Evolutionary conservation across 2,888 invertebrate genomes (phyloP).

Genomic region (Calliopum simillimum): DNA sequence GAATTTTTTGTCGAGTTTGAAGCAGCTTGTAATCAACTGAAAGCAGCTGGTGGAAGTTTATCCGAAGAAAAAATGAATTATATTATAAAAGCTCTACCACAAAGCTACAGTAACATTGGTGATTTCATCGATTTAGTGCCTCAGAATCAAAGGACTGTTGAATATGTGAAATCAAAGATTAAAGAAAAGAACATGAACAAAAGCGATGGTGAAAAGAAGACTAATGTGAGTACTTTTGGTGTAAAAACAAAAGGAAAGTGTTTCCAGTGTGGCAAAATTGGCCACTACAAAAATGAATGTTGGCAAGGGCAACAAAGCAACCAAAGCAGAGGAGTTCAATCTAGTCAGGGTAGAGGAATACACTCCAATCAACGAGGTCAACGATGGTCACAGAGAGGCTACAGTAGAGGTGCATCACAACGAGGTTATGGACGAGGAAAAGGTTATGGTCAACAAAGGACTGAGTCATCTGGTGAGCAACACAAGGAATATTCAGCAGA

Average conservation of each 20-base stretch:
- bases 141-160: constrained; percentile 13
- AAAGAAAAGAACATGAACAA: constrained; percentile 11
- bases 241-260: constrained; percentile 21
- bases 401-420: not conserved
- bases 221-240: constrained; percentile 15
- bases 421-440: constrained; percentile 16
- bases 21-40: constrained; percentile 13
- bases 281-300: constrained; percentile 19
- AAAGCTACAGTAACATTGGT: constrained; percentile 10
- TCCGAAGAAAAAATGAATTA: constrained; percentile 20
- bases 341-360: not conserved
- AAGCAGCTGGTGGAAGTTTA: constrained; percentile 13
- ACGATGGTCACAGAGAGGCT: not conserved
- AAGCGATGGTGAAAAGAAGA: constrained; percentile 12
- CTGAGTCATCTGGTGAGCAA: not conserved
- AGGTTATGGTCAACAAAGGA: constrained; percentile 2
- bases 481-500: not conserved
- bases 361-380: too few species aligned
- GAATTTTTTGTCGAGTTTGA: constrained; percentile 23
- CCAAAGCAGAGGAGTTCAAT: constrained; percentile 10
- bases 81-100: constrained; percentile 21
- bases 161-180: constrained; percentile 19
- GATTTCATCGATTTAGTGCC: constrained; percentile 25
- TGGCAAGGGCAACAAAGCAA: constrained; percentile 9
- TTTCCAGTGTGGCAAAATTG: constrained; percentile 18